Evolutionary conservation across 2,113 vertebrate genomes (phyloP), one percentile per base, ranked within the genome.

Genomic region (Oostethus manadensis): DNA sequence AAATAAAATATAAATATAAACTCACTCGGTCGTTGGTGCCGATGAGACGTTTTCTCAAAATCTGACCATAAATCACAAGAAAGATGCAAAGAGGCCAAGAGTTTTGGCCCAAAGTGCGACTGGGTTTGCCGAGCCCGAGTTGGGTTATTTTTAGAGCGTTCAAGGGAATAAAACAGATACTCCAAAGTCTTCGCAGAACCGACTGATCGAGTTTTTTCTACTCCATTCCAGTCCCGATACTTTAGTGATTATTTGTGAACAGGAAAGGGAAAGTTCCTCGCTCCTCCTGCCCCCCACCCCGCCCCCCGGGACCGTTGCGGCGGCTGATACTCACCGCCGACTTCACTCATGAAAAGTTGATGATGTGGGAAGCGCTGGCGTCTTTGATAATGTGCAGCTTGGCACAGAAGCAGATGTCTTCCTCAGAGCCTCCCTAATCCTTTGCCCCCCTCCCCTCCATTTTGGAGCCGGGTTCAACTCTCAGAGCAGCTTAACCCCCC

Each of bases 331-430:
- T 90, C 90, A 85, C 87, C 83, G 86, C 82, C 70, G 84, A 78
- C 78, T 53, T 66, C 67, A 60, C 88, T 91, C 88, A 90, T 90
- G 89, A 90, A 89, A 90, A 86, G 79, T 90, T 89, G 88, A 88
- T 90, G 86, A 85, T 86, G 75, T 86, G 86, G 87, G 89, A 88
- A 87, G 78, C 64, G 69, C 87, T 70, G 80, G 80, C 73, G 87
- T 87, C 89, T 90, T 89, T 91, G 86, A 90, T 90, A 86, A 82
- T 88, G 74, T 62, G 70, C 73, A 81, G 81, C 81, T 81, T 73
- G 83, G 80, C 86, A 79, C 89, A 83, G 84, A 84, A 83, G 88
- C 84, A 90, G 86, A 89, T 88, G 89, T 90, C 88, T 88, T 90
- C 87, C 87, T 87, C 76, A 83, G 85, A 88, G 86, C 86, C 80